Evolutionary conservation across 2,113 vertebrate species (phyloP), one percentile per base, ranked within the genome.

Genomic region (Anolis carolinensis): DNA sequence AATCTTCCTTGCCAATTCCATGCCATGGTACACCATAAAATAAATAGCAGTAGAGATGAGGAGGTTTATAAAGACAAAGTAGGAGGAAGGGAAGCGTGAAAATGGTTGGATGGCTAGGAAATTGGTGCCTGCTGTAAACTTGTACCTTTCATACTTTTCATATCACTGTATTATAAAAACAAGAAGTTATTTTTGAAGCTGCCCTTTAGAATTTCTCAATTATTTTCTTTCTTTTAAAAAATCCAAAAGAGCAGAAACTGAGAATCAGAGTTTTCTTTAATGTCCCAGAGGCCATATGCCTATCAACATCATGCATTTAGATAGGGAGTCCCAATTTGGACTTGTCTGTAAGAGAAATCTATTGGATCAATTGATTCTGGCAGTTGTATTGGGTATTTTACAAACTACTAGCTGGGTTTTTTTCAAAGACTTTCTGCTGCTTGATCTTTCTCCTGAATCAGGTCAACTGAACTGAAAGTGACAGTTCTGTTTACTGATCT

Each of bases 401-500:
- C 34, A 44, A 52, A 20, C 68, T 34, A 30, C 32, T 70, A 7
- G 34, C 44, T 90, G 87, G 39, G 5, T 72, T 83, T 78, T n/a
- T 50, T 83, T 87, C 25, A 68, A 59, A 50, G n/a, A 85, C 27
- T 59, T 84, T 87, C 63, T 89, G 20, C 39, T 36, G 1, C 30
- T 48, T 76, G 72, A n/a, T 85, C 77, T 59, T 91, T 89, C 39
- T 81, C 10, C 50, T 0, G 0, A 79, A n/a, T 67, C 39, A 44
- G 68, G 88, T 82, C 76, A 68, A 21, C 0, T 13, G 81, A 89
- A 87, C 63, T 48, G 32, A 86, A 93, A 86, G 77, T 0, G 1
- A 84, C 86, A 85, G 81, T 75, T 72, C 63, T 86, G 50, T 74
- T 88, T 81, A 81, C 68, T 44, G 79, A 89, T 82, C 32, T 84